Conservation (phyloP, 2,888 invertebrate species). For the Metacarcinus magister region DNA sequence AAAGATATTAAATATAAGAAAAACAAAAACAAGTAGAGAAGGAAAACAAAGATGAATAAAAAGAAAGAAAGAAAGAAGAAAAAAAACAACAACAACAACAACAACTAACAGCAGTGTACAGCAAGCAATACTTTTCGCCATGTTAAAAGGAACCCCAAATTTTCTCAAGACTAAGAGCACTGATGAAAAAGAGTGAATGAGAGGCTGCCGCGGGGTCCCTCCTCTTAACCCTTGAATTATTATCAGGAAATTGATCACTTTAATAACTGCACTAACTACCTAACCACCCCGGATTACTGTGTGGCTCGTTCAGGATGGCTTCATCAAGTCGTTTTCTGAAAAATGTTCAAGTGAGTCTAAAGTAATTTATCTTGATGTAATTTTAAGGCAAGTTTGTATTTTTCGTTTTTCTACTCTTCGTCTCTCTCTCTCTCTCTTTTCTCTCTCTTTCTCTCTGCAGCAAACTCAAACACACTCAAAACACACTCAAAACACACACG, state of each 20-base stretch:
- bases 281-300: background rate
- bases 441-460: constrained; percentile 45
- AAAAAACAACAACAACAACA: background rate
- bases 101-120: too few relatives aligned
- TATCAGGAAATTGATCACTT: constrained; percentile 9
- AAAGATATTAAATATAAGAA: background rate
- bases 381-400: background rate
- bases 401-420: too few relatives aligned
- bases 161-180: background rate
- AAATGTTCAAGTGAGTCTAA: background rate
- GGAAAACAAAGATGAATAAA: background rate
- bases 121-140: background rate
- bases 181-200: background rate
- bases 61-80: background rate
- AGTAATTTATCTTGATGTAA: background rate
- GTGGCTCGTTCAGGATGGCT: background rate
- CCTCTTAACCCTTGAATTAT: background rate
- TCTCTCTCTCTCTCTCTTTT: background rate
- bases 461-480: too few relatives aligned
- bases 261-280: constrained; percentile 1
- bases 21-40: background rate
- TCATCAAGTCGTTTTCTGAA: background rate
- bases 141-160: background rate
- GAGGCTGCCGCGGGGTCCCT: background rate
- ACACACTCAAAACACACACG: too few relatives aligned